Evolutionary conservation across 2,797 vertebrate genomes (phyloP).

Genomic region (Gymnothorax javanicus): DNA sequence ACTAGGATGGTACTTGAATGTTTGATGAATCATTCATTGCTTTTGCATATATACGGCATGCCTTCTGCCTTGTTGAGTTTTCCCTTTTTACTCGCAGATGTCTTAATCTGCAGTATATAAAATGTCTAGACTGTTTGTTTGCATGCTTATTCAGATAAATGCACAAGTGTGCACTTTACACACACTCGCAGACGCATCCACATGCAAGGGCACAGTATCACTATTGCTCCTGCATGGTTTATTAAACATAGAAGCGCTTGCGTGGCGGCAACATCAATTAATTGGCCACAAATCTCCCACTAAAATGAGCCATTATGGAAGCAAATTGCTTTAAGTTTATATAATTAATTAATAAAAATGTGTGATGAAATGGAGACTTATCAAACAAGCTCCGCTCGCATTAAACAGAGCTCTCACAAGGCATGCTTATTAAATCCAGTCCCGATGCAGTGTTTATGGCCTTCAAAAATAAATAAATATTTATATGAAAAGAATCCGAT

Average conservation of each 20-base stretch:
- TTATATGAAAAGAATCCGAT: conserved; percentile 52
- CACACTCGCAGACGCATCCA: conserved; percentile 46
- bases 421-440: conserved; percentile 74
- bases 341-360: conserved; percentile 81
- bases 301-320: conserved; percentile 76
- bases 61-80: background rate
- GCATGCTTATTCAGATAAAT: conserved; percentile 27
- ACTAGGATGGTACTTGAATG: background rate
- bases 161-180: conserved; percentile 1
- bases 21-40: background rate
- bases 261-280: conserved; percentile 68
- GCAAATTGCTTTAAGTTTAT: conserved; percentile 81
- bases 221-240: conserved; percentile 49
- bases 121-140: background rate
- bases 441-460: conserved; percentile 72
- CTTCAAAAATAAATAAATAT: conserved; percentile 50
- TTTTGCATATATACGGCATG: background rate
- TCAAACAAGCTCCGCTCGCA: conserved; percentile 79
- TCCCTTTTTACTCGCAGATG: background rate
- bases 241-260: conserved; percentile 64
- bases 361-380: conserved; percentile 81
- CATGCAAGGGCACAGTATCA: conserved; percentile 46
- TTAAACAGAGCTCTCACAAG: conserved; percentile 75
- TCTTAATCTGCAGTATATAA: background rate
- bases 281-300: conserved; percentile 76